phyloP scores from a whole-genome alignment of 2,888 invertebrate genomes.

The Scaptomyza reducta region DNA sequence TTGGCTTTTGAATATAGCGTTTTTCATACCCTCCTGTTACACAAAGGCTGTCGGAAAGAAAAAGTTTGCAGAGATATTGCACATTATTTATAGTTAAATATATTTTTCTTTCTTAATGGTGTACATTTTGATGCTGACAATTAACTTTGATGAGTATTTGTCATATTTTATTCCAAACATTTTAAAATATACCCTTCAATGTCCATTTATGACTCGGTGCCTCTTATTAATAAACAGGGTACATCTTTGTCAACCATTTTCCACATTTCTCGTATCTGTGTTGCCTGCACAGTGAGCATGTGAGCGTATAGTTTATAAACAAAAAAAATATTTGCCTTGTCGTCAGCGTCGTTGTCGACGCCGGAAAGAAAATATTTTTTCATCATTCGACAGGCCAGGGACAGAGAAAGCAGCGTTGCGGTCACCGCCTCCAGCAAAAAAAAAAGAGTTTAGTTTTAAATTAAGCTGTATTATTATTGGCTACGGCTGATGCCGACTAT shows the following conservation, averaged over 20 bases:
- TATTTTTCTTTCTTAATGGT: not conserved
- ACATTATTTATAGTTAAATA: not conserved
- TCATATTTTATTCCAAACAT: no score
- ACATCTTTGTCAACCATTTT: not conserved
- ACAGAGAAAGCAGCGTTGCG: slow-evolving; percentile 68
- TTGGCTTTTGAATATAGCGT: slow-evolving; percentile 32
- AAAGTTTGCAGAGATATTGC: no score
- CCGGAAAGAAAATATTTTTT: slow-evolving; percentile 65
- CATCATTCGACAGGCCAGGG: slow-evolving; percentile 47
- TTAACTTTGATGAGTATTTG: no score
- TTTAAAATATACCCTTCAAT: not conserved
- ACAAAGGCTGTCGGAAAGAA: no score
- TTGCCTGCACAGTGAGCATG: slow-evolving; percentile 65
- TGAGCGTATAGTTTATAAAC: slow-evolving; percentile 72
- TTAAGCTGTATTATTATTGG: slow-evolving; percentile 60
- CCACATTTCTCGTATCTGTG: slow-evolving; percentile 46
- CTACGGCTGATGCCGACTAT: slow-evolving; percentile 15
- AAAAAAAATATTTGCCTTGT: slow-evolving; percentile 72
- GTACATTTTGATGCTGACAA: no score
- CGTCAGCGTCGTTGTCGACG: slow-evolving; percentile 42
- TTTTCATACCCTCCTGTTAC: slow-evolving; percentile 11
- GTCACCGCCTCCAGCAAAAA: slow-evolving; percentile 61
- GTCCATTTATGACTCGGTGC: no score
- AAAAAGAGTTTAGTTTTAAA: slow-evolving; percentile 74
- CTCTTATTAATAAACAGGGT: not conserved